Evolutionary conservation across 2,888 invertebrate genomes (phyloP).

Genomic region (Salpingus planirostris): DNA sequence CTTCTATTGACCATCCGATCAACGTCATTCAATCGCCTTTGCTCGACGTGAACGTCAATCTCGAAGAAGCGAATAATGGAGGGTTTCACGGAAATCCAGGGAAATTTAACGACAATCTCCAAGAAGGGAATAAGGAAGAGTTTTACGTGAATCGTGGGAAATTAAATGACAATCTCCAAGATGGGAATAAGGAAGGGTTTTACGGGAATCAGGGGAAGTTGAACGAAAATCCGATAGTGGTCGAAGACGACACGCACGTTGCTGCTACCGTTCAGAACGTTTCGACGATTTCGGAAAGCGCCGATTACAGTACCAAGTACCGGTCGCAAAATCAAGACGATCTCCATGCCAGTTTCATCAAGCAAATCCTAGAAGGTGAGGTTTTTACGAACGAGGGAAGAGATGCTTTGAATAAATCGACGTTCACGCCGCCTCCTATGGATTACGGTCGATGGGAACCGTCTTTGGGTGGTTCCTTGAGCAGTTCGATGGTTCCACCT

Average conservation of each 20-base stretch:
- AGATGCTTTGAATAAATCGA: conserved; percentile 2
- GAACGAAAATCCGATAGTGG: conserved; percentile 38
- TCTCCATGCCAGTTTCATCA: conserved; percentile 7
- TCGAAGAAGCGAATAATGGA: conserved; percentile 11
- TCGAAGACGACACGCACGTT: conserved; percentile 49
- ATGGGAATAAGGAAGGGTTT: background rate
- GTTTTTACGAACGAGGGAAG: background rate
- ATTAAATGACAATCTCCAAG: conserved; percentile 4
- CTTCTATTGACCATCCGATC: conserved; percentile 63
- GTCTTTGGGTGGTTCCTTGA: conserved; percentile 12
- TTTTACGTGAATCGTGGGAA: conserved; percentile 9
- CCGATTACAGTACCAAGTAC: too few relatives aligned
- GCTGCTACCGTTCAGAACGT: conserved; percentile 37
- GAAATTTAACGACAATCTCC: background rate
- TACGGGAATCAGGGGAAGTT: conserved; percentile 17
- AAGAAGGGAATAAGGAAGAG: background rate
- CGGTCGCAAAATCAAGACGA: conserved; percentile 6
- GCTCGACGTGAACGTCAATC: conserved; percentile 48
- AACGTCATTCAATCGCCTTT: conserved; percentile 61
- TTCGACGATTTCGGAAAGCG: too few relatives aligned
- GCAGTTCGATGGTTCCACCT: conserved; percentile 28
- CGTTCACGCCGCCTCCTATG: conserved; percentile 25
- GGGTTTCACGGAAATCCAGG: background rate
- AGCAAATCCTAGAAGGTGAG: conserved; percentile 1
- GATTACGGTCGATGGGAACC: conserved; percentile 29